phyloP scores from a whole-genome alignment of 2,888 invertebrate species.

The Sicus ferrugineus region DNA sequence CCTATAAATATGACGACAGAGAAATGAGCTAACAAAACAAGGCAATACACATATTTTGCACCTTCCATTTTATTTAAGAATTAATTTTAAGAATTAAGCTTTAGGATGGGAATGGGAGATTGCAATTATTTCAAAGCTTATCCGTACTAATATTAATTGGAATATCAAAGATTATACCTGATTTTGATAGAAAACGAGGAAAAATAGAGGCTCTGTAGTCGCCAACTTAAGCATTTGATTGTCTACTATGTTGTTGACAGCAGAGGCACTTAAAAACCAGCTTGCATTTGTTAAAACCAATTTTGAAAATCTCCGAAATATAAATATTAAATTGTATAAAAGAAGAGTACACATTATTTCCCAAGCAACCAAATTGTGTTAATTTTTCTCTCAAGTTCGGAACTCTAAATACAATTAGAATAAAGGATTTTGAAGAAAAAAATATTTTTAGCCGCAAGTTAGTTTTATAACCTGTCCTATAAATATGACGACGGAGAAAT shows the following conservation, averaged over 20 bases:
- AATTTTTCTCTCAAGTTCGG: neutral
- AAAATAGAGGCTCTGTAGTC: neutral
- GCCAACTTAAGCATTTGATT: neutral
- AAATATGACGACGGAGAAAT: slow-evolving; percentile 26
- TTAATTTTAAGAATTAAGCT: too few species aligned
- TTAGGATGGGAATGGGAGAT: slow-evolving; percentile 23
- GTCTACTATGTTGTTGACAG: neutral
- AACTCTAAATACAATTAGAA: neutral
- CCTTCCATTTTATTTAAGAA: slow-evolving; percentile 20
- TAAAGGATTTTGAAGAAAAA: too few species aligned
- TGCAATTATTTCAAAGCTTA: slow-evolving; percentile 21
- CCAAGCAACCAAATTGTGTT: neutral
- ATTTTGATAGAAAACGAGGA: too few species aligned
- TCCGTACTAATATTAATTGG: neutral
- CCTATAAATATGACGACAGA: slow-evolving; percentile 27
- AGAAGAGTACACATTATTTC: neutral
- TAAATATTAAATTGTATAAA: too few species aligned
- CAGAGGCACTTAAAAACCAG: neutral
- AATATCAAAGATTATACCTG: neutral
- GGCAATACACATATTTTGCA: neutral
- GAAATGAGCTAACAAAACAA: slow-evolving; percentile 15
- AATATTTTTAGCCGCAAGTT: too few species aligned
- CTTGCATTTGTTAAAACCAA: neutral
- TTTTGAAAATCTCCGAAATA: neutral
- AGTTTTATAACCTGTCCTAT: slow-evolving; percentile 19